These are phyloP conservation scores for Anas platyrhynchos DNA, from an alignment of 2,113 vertebrate genomes.

Conservation along the genomic window DNA sequence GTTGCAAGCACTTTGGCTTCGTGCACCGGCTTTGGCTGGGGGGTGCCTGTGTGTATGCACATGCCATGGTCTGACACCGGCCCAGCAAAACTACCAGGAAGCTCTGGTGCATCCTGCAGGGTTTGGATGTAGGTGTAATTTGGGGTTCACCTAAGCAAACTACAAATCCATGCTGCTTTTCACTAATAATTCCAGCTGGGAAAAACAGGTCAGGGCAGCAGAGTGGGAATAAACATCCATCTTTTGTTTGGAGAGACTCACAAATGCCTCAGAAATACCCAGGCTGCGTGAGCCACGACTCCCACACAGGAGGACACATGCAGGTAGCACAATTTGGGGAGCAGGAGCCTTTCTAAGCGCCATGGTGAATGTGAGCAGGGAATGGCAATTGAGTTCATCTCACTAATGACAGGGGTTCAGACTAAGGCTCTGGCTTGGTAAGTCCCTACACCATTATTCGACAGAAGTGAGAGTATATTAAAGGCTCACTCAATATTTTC, in stretches of 20 bases:
- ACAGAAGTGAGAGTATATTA: background rate
- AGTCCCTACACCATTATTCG: background rate
- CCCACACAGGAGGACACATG: background rate
- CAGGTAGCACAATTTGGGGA: background rate
- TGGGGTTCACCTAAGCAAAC: background rate
- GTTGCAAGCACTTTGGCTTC: background rate
- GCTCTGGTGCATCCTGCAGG: background rate
- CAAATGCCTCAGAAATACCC: background rate
- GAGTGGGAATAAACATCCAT: background rate
- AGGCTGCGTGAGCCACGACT: background rate
- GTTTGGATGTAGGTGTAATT: background rate
- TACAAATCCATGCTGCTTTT: background rate
- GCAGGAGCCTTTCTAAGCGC: background rate
- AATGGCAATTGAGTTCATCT: background rate
- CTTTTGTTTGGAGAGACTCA: too few relatives aligned
- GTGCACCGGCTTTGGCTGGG: fast-evolving
- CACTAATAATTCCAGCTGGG: background rate
- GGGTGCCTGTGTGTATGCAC: fast-evolving
- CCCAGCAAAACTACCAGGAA: background rate
- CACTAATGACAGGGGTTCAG: background rate
- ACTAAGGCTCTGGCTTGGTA: background rate
- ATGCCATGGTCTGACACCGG: fast-evolving
- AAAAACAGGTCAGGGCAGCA: background rate
- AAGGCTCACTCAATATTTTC: constrained; percentile 12
- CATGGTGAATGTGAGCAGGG: background rate